phyloP scores from a whole-genome alignment of 2,888 invertebrate species.

The Eledone cirrhosa region DNA sequence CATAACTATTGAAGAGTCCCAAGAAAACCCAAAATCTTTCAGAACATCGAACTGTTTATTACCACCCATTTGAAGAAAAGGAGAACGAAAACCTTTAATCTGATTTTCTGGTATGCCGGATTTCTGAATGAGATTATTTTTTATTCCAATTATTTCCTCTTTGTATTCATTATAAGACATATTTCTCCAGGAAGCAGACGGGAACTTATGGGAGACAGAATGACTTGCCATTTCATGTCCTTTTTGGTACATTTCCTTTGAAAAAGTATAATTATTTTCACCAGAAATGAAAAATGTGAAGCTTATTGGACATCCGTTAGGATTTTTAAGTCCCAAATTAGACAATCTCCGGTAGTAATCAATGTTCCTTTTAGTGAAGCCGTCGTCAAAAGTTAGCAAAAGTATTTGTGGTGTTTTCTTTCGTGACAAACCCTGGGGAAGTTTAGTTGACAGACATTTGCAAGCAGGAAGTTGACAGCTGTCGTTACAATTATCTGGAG shows the following conservation, averaged over 20 bases:
- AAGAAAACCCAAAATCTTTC: conserved; percentile 91
- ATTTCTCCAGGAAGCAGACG: conserved; percentile 67
- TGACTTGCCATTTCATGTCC: conserved; percentile 97
- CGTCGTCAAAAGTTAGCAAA: conserved; percentile 52
- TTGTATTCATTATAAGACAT: conserved; percentile 84
- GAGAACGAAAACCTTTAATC: conserved; percentile 87
- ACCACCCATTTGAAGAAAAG: conserved; percentile 85
- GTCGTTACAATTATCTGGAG: too few species aligned
- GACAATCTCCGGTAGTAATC: conserved; percentile 68
- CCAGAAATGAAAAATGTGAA: conserved; percentile 98
- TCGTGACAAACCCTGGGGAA: neutral
- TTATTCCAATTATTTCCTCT: conserved; percentile 89
- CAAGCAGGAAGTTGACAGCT: too few species aligned
- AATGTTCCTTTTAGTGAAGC: conserved; percentile 78
- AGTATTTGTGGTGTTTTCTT: conserved; percentile 48
- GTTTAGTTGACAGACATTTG: too few species aligned
- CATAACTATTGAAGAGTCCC: conserved; percentile 88
- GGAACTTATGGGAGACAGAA: conserved; percentile 73
- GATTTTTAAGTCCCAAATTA: conserved; percentile 68
- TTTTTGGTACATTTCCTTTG: conserved; percentile 76
- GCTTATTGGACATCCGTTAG: conserved; percentile 77
- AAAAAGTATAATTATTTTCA: conserved; percentile 92
- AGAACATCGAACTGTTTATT: conserved; percentile 90
- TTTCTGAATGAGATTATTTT: conserved; percentile 83
- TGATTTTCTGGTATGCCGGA: conserved; percentile 73